Percentiles rank a stretch among this genome's conserved stretches.
phyloP scores from a whole-genome alignment of 2,113 vertebrate genomes.

The Mus spicilegus region DNA sequence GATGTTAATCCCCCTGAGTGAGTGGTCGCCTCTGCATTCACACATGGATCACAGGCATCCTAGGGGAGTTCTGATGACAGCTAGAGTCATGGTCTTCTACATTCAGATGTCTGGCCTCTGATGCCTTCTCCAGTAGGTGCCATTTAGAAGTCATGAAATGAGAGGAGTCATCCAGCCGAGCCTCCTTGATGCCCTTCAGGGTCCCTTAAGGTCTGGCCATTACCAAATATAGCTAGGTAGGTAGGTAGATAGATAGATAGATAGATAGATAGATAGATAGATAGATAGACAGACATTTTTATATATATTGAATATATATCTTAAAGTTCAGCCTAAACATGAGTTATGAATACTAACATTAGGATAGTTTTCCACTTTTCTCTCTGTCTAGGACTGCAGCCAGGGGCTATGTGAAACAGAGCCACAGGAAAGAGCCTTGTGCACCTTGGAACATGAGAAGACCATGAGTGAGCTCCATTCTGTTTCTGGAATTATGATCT shows the following conservation, averaged over 20 bases:
- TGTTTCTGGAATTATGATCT: constrained; percentile 78
- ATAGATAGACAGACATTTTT: too few relatives aligned
- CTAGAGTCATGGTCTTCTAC: not conserved
- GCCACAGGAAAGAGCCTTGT: constrained; percentile 65
- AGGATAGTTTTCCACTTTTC: constrained; percentile 12
- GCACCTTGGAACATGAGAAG: constrained; percentile 71
- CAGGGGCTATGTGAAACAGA: constrained; percentile 57
- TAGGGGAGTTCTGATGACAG: not conserved
- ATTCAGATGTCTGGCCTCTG: not conserved
- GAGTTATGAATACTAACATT: constrained; percentile 20
- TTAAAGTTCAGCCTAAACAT: not conserved
- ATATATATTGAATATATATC: not conserved
- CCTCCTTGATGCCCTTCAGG: not conserved
- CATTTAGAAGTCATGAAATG: not conserved
- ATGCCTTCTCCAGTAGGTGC: not conserved
- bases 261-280: too few relatives aligned
- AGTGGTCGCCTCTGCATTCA: not conserved
- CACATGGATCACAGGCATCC: not conserved
- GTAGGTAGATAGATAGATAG: too few relatives aligned
- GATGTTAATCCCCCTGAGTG: fast-evolving
- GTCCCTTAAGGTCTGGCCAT: not conserved
- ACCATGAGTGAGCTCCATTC: constrained; percentile 56
- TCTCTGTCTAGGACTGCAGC: constrained; percentile 73
- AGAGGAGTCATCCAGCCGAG: not conserved
- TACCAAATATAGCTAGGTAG: not conserved